Base-by-base conservation (phyloP, 2,797 vertebrate species). In the Neomorphus geoffroyi region DNA sequence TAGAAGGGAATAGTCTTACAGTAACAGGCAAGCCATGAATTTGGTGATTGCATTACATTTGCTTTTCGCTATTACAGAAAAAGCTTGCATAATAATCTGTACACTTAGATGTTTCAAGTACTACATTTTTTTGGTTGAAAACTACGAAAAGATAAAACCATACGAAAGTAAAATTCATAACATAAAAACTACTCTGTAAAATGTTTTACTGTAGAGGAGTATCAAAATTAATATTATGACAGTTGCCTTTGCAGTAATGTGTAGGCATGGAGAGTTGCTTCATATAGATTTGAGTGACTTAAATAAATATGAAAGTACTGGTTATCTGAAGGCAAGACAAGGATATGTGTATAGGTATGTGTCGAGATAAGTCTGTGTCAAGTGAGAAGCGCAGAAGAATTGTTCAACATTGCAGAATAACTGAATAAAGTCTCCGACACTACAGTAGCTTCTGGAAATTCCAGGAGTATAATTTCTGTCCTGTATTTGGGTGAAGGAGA, bases 331-430 rank as follows among this genome's bases (percentile, higher is more conserved):
- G 95, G 91, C 86, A 95, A 95, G 89, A 94, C 92, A 96, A 95
- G 93, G 95, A 88, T 95, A 85, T 92, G 92, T 91, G 18, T 96
- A 93, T 96, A 97, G 95, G 95, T 97, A 88, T 80, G 51, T 96
- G 93, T 95, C 96, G 4, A 81, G 89, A 93, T 92, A 80, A 88
- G 84, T 93, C 91, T 97, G 23, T 94, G 92, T 96, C 96, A 97
- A 94, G 69, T 83, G 81, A 96, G 92, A 87, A 94, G 80, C 10
- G 22, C 88, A 91, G 35, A 94, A 90, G 56, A 97, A 97, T 97
- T 97, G 96, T 92, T 95, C 95, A 97, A n/a, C 95, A 96, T 71
- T 94, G 93, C 96, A 96, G 95, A 96, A 94, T 95, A 97, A 96
- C 95, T 93, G 89, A 96, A 91, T 96, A 93, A 94, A 92, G 57